Conservation (phyloP, 2,888 invertebrate species). For the Unio delphinus region DNA sequence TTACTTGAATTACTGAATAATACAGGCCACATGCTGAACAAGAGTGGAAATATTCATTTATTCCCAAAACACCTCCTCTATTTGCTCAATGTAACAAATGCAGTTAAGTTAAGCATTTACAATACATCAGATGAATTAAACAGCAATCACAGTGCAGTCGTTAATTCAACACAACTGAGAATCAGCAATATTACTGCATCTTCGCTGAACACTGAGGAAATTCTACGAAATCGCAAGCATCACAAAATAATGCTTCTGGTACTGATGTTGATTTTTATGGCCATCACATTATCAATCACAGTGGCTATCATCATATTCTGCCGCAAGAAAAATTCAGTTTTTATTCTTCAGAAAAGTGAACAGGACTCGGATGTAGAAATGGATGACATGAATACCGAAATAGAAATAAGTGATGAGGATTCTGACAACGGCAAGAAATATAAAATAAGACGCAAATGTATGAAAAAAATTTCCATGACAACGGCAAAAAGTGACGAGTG, state of each 20-base stretch:
- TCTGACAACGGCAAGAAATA: slow-evolving; percentile 13
- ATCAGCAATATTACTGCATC: slow-evolving; percentile 21
- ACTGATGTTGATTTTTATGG: slow-evolving; percentile 57
- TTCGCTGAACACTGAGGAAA: slow-evolving; percentile 5
- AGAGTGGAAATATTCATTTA: too few species aligned
- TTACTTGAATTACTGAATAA: too few species aligned
- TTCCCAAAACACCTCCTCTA: too few species aligned
- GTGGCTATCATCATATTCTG: slow-evolving; percentile 64
- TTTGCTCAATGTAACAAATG: too few species aligned
- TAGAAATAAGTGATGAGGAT: slow-evolving; percentile 41
- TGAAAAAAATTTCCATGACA: too few species aligned
- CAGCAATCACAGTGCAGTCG: slow-evolving; percentile 2
- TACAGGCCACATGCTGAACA: too few species aligned
- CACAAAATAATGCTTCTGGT: slow-evolving; percentile 22
- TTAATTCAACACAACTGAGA: slow-evolving; percentile 7
- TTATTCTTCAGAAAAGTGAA: slow-evolving; percentile 61
- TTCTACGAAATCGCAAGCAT: slow-evolving; percentile 10
- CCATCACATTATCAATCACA: slow-evolving; percentile 59
- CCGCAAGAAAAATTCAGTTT: slow-evolving; percentile 66
- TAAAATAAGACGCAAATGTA: too few species aligned
- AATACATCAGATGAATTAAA: too few species aligned
- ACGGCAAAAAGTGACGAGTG: too few species aligned
- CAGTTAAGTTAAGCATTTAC: too few species aligned
- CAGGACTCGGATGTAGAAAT: slow-evolving; percentile 59
- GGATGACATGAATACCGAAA: slow-evolving; percentile 57